These are phyloP conservation scores for Pelmatolapia mariae DNA, from an alignment of 2,113 vertebrate species.

Conservation along the genomic window DNA sequence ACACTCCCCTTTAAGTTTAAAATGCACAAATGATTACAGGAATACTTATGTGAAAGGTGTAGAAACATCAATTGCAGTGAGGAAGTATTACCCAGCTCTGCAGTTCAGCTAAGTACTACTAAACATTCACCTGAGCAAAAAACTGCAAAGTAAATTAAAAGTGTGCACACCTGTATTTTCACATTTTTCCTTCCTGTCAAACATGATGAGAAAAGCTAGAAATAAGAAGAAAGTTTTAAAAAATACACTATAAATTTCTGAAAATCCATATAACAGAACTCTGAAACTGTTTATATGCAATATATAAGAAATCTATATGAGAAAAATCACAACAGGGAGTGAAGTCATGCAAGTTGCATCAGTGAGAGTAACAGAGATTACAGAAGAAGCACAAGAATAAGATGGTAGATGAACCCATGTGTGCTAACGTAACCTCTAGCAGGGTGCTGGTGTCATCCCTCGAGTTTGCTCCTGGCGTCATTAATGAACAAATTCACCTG, in stretches of 20 bases:
- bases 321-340: neutral
- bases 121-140: neutral
- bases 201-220: neutral
- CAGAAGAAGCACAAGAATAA: neutral
- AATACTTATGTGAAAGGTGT: neutral
- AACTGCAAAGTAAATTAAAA: neutral
- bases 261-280: neutral
- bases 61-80: neutral
- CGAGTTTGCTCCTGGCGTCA: neutral
- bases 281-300: neutral
- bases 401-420: neutral
- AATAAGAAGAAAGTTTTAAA: fast-evolving
- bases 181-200: neutral
- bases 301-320: neutral
- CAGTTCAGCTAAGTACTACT: neutral
- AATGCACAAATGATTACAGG: neutral
- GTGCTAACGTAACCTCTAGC: neutral
- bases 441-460: neutral
- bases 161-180: neutral
- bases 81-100: neutral
- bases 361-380: neutral
- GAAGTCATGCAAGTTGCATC: neutral
- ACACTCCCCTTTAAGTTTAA: neutral
- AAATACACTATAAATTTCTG: neutral
- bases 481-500: neutral